phyloP scores from a whole-genome alignment of 2,797 vertebrate genomes.

The Hozukius guyotensis region DNA sequence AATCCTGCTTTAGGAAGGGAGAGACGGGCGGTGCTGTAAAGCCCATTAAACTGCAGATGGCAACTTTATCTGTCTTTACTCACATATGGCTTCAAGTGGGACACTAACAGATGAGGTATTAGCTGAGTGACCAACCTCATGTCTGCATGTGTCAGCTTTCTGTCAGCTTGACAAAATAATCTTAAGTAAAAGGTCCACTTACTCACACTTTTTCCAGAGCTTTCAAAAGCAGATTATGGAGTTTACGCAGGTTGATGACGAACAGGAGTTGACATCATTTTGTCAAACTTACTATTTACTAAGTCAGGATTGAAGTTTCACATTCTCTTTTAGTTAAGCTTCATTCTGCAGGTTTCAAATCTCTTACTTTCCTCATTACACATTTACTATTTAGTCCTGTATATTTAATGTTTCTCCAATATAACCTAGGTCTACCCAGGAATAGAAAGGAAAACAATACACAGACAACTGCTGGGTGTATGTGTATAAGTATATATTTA shows the following conservation, averaged over 20 bases:
- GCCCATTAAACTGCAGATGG: constrained; percentile 65
- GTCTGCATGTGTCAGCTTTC: background rate
- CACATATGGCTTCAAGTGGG: constrained; percentile 24
- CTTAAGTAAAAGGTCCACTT: background rate
- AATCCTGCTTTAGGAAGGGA: constrained; percentile 60
- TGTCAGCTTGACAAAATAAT: background rate
- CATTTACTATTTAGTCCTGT: background rate
- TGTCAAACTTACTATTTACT: background rate
- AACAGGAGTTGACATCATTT: background rate
- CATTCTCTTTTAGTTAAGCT: background rate
- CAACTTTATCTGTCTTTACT: constrained; percentile 19
- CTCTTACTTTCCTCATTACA: background rate
- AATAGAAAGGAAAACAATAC: background rate
- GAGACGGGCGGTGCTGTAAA: constrained; percentile 46
- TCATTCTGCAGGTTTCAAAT: background rate
- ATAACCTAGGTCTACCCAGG: background rate
- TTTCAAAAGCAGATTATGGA: background rate
- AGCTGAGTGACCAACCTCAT: background rate
- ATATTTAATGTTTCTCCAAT: background rate
- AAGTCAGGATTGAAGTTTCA: background rate
- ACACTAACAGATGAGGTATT: background rate
- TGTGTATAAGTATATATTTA: background rate
- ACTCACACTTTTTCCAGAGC: background rate
- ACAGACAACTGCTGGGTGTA: background rate
- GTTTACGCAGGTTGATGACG: background rate